Evolutionary conservation across 2,797 vertebrate species (phyloP), one percentile per base, ranked within the genome.

Genomic region (Sebastes cheni): DNA sequence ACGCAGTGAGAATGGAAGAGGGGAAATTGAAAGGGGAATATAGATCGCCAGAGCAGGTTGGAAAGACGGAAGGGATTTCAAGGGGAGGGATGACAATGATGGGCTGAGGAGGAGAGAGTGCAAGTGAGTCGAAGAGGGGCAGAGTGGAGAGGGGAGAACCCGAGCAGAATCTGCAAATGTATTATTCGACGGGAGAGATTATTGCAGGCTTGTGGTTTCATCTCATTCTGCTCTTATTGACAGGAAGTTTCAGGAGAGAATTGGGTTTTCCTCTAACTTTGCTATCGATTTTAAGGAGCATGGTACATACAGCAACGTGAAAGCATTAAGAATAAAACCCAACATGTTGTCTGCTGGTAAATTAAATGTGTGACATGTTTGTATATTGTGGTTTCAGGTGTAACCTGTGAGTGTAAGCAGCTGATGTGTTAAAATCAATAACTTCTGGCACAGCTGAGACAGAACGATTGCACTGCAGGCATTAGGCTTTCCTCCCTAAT

Each of bases 161-260:
- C 55, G 72, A 59, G 30, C 58, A 75, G 72, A 77, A 64, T 58
- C 27, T 58, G 73, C 77, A 61, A 72, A 89, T 87, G 77, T 82
- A 79, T 88, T 80, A 86, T 81, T 87, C 85, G 86, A 67, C 82
- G 58, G 27, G 39, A 60, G 71, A 84, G 72, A 87, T 89, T 78
- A 83, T 81, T 82, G 71, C 75, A 75, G 74, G 69, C 83, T 60
- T 56, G 65, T 79, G 81, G 78, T 81, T 83, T 83, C 60, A 75
- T 81, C 79, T 83, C 20, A 80, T 81, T 88, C 76, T 77, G 67
- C 71, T 75, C 20, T 74, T 89, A 86, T 86, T 90, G 80, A 90
- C 73, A 46, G 36, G 27, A 77, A 2, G 14, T 73, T 86, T 72
- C 59, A 77, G 13, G 60, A 68, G 69, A 39, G 65, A 62, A 59